phyloP scores from a whole-genome alignment of 92 coral and sea anemone genomes.

The Meandrina meandrites region DNA sequence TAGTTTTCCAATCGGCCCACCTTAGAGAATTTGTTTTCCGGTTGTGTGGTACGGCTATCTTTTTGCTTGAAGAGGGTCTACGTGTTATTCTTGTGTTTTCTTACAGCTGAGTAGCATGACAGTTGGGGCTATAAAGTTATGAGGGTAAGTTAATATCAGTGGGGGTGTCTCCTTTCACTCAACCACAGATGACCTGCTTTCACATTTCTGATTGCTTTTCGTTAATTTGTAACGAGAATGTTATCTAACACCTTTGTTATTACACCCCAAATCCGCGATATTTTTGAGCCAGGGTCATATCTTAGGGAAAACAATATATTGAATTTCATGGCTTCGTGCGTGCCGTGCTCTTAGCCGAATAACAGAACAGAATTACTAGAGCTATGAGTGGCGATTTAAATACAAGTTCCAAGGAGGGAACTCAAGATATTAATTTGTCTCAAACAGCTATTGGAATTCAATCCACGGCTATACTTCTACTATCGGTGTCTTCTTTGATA shows the following conservation, averaged over 20 bases:
- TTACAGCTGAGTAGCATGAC: not conserved
- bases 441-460: conserved; percentile 49
- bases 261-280: conserved; percentile 8
- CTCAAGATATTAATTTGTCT: not conserved
- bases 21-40: conserved; percentile 11
- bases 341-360: not conserved
- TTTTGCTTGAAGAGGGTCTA: too few species aligned
- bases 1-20: conserved; percentile 14
- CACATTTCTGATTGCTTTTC: conserved; percentile 11
- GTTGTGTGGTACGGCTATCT: not conserved
- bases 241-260: conserved; percentile 30
- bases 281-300: conserved; percentile 3
- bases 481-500: conserved; percentile 72
- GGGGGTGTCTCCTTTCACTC: conserved; percentile 9
- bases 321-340: conserved; percentile 28
- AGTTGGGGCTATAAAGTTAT: not conserved
- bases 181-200: conserved; percentile 14
- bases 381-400: conserved; percentile 24
- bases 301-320: conserved; percentile 29
- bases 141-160: conserved; percentile 8
- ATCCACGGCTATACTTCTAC: conserved; percentile 64
- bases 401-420: conserved; percentile 2
- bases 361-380: not conserved
- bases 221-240: conserved; percentile 47
- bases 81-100: not conserved